A percentile compares a stretch with the other conserved stretches of the same genome.
These are phyloP conservation scores for Mohoua ochrocephala DNA, from an alignment of 2,113 vertebrate species.

Conservation along the genomic window DNA sequence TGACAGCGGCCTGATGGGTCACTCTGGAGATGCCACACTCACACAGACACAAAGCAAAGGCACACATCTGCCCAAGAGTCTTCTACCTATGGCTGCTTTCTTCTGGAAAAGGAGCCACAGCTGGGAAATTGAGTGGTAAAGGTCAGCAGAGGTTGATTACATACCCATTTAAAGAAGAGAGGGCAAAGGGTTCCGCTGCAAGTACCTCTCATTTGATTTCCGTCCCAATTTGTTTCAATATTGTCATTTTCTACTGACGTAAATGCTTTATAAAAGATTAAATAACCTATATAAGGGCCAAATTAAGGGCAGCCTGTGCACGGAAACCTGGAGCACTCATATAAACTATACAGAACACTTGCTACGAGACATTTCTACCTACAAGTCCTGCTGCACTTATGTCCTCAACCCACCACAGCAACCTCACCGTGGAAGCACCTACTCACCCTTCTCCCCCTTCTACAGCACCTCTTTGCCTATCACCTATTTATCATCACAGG, in stretches of 20 bases:
- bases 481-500: not conserved
- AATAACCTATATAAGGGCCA: not conserved
- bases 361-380: not conserved
- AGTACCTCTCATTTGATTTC: not conserved
- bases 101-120: not conserved
- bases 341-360: not conserved
- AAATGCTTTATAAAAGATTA: slow-evolving; percentile 9
- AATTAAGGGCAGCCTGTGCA: not conserved
- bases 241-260: not conserved
- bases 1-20: not conserved
- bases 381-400: not conserved
- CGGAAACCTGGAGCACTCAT: not conserved
- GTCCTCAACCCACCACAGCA: not conserved
- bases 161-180: not conserved
- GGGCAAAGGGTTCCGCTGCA: not conserved
- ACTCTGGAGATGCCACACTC: not conserved
- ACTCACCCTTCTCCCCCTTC: too few relatives aligned
- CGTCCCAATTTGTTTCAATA: not conserved
- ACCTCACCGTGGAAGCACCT: not conserved
- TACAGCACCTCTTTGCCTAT: not conserved
- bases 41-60: not conserved
- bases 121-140: not conserved
- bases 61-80: not conserved
- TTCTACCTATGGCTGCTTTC: not conserved
- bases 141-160: not conserved